Base-by-base conservation (phyloP, 2,113 vertebrate species). In the Lontra canadensis region DNA sequence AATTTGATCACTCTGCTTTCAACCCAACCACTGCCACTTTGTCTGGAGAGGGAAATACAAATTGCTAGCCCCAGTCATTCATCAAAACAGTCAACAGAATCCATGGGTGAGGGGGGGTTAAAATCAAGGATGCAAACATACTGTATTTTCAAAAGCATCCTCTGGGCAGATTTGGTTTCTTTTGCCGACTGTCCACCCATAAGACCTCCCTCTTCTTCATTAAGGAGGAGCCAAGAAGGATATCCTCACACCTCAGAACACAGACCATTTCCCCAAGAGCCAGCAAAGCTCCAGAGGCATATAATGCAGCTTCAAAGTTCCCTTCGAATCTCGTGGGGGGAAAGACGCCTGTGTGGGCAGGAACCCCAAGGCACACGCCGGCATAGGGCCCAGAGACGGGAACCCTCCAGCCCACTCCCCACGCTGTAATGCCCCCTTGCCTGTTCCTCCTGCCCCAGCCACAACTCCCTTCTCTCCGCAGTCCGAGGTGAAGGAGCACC, bases 11-110 rank as follows among this genome's bases (percentile, higher is more conserved):
- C 55, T 36, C 83, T 83, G 92, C 67, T 82, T 73, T n/a, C 67
- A 93, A 87, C 44, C 88, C 90, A 95, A 95, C 74, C 96, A 29
- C 65, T 49, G 76, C 81, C 94, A 88, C 96, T 81, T 90, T 52
- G 82, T 93, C 61, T 86, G 92, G 96, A 93, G 98, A 98, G 97
- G 97, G 97, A 98, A 98, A 97, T 98, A 97, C 80, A 80, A 97
- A 98, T 88, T 89, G 74, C 82, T 36, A 90, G 84, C 91, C 39
- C 76, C 88, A 97, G 95, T 80, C 98, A 98, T 98, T 96, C 97
- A 98, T 98, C 97, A 97, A 88, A 92, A 92, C 26, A 90, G 82
- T 86, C 96, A 95, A 86, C 89, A 91, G 98, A 89, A 65, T 88
- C 87, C 49, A 55, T 26, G 80, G 52, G n/a, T 65, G 63, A 59